Evolutionary conservation across 2,888 invertebrate genomes (phyloP).

Genomic region (Epinotia bilunana): DNA sequence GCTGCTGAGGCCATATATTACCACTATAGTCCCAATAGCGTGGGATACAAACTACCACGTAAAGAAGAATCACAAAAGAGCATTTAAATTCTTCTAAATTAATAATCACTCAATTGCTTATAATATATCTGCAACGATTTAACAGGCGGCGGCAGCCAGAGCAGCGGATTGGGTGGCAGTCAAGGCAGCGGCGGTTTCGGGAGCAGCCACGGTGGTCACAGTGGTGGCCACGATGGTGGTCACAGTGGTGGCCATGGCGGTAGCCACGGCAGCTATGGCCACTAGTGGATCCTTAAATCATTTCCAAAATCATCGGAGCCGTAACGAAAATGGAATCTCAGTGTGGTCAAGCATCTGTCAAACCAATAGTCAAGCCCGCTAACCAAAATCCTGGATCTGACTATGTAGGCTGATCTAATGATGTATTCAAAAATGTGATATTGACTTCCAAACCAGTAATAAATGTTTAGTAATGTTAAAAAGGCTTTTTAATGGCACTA

Average conservation of each 20-base stretch:
- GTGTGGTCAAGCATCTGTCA: no score
- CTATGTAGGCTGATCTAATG: no score
- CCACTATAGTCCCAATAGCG: no score
- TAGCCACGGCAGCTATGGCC: conserved; percentile 37
- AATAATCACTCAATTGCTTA: no score
- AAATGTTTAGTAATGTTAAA: conserved; percentile 3
- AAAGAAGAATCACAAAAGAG: no score
- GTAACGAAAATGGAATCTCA: no score
- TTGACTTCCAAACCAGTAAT: conserved; percentile 19
- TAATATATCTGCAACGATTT: not conserved
- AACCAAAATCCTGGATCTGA: no score
- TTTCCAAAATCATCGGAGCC: no score
- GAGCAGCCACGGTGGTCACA: conserved; percentile 38
- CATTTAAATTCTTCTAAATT: no score
- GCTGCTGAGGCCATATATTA: no score
- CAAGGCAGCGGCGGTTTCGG: conserved; percentile 16
- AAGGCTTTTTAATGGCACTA: not conserved
- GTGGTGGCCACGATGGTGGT: conserved; percentile 40
- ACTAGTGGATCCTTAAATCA: conserved; percentile 14
- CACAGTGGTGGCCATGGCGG: conserved; percentile 27
- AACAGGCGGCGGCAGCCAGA: not conserved
- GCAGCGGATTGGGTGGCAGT: not conserved
- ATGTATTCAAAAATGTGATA: not conserved
- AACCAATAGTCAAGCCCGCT: no score
- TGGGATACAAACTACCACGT: no score